Base-by-base conservation (phyloP, 2,888 invertebrate genomes). In the Mamestra brassicae region DNA sequence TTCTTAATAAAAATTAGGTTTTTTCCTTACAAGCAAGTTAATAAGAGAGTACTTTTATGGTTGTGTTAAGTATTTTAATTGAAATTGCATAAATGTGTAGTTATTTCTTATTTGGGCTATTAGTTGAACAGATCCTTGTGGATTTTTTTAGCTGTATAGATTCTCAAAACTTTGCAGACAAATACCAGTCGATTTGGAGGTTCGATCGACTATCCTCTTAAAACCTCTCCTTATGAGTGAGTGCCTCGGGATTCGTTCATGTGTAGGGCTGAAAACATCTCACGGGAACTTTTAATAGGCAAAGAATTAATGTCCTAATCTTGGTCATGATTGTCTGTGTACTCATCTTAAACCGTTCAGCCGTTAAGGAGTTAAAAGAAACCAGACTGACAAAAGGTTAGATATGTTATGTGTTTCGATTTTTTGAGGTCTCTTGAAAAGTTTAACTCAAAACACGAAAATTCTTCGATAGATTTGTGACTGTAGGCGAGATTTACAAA, bases 1-100 rank as follows among this genome's bases (percentile, higher is more conserved):
- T 64, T 64, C 8, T 66, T 36, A 55, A 26, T 11, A 10, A 45
- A 70, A 52, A 52, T 70, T 58, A 7, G 26, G 26, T 52, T 63
- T 47, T 57, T 76, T 52, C 3, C 10, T 36, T 13, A 1, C 11
- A 67, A 54, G 34, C 58, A 76, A 60, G 78, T 71, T 11, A 71
- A 76, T n/a, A 34, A 54, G 34, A 10, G 63, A 13, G 26, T 26
- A 8, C 26, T 72, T 78, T 78, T 65, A 77, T 6, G 60, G 50
- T 36, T 17, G 60, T 61, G 64, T 61, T 55, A 79, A 15, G 34
- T 73, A 73, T 72, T 73, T 79, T 64, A 26, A 78, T 65, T 77
- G 52, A 45, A 38, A 76, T 52, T 62, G 4, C 7, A 55, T 52
- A 55, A 0, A 36, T 17, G 38, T 0, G 26, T 74, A 50, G 15